phyloP scores from a whole-genome alignment of 2,888 invertebrate species.

The Lamellibrachia columna region DNA sequence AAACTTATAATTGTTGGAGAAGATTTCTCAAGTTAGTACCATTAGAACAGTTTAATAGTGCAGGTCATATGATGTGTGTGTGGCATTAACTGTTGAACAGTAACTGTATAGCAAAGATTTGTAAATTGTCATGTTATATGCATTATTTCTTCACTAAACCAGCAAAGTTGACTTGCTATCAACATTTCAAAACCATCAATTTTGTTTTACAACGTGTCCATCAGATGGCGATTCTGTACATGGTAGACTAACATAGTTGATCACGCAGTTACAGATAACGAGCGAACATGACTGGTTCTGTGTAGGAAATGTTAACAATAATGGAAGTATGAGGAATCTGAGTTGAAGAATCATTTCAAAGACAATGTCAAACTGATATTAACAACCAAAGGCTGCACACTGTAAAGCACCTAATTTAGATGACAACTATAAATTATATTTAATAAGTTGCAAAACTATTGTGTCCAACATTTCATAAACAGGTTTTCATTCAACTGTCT shows the following conservation, averaged over 20 bases:
- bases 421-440: background rate
- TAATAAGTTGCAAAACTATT: background rate
- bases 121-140: background rate
- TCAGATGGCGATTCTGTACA: no score
- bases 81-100: background rate
- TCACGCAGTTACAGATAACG: background rate
- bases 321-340: background rate
- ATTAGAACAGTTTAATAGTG: background rate
- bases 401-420: background rate
- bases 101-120: background rate
- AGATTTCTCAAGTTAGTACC: background rate
- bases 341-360: background rate
- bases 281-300: background rate
- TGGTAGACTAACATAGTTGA: no score
- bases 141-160: no score
- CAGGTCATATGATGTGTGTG: background rate
- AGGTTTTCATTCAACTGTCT: no score
- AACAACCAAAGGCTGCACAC: background rate
- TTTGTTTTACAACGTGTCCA: no score
- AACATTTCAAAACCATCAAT: no score
- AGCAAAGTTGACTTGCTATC: no score
- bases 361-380: background rate
- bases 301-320: background rate
- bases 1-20: background rate
- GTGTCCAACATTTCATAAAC: no score